These are phyloP conservation scores for Brassicogethes aeneus DNA, from an alignment of 2,888 invertebrate species.

Conservation along the genomic window DNA sequence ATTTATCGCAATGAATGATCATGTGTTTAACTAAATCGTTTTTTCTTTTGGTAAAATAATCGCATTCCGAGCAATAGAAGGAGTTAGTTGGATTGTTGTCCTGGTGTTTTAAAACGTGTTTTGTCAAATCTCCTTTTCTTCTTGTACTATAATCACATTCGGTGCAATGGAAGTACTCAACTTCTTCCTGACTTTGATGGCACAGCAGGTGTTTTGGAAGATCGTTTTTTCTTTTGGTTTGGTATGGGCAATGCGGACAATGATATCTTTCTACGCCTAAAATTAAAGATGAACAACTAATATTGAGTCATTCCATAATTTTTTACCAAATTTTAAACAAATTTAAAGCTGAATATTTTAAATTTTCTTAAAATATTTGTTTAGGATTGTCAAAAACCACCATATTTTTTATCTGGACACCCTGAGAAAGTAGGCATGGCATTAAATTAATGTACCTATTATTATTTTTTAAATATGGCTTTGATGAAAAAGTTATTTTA, in stretches of 20 bases:
- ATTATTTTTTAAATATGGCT: too few relatives aligned
- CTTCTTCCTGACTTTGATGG: conserved; percentile 12
- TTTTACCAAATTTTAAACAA: too few relatives aligned
- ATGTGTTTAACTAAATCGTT: conserved; percentile 24
- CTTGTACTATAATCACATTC: conserved; percentile 21
- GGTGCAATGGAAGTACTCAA: conserved; percentile 16
- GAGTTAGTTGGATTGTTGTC: conserved; percentile 9
- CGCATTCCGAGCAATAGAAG: conserved; percentile 15
- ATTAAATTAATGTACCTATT: too few relatives aligned
- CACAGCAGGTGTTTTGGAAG: conserved; percentile 23
- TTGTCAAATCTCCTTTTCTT: conserved; percentile 18
- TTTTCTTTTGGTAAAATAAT: conserved; percentile 16
- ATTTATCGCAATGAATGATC: conserved; percentile 20
- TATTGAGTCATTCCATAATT: too few relatives aligned
- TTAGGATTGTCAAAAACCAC: too few relatives aligned
- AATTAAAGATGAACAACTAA: not conserved
- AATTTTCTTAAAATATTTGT: too few relatives aligned
- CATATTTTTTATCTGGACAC: too few relatives aligned
- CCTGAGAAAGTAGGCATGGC: too few relatives aligned
- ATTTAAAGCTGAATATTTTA: too few relatives aligned
- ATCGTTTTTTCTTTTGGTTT: conserved; percentile 24
- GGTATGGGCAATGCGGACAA: not conserved
- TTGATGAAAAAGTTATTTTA: too few relatives aligned
- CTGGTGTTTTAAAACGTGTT: conserved; percentile 16
- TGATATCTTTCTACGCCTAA: not conserved